phyloP scores from a whole-genome alignment of 53 echinoderm and acorn worm species.

The Holothuria leucospilota region DNA sequence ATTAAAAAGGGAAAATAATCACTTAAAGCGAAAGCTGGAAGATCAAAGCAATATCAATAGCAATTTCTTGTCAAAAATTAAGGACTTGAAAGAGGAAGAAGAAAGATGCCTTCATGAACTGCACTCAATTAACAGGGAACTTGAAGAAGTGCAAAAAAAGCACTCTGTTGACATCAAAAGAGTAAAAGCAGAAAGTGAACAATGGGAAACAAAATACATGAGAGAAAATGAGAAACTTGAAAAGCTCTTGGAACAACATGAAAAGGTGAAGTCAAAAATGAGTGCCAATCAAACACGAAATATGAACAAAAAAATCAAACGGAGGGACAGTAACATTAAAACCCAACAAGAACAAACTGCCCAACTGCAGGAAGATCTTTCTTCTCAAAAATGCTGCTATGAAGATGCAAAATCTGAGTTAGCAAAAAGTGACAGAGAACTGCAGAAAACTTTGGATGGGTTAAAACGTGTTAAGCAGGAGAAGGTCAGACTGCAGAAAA shows the following conservation, averaged over 20 bases:
- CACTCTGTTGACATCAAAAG: constrained; percentile 3
- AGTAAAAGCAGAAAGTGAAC: not conserved
- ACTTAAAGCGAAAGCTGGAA: not conserved
- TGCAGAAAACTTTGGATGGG: not conserved
- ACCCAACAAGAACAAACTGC: not conserved
- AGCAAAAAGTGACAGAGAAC: not conserved
- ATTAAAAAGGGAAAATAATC: not conserved
- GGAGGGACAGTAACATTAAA: not conserved
- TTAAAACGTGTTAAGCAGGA: not conserved
- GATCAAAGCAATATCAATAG: not conserved
- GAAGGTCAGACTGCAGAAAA: constrained; percentile 29
- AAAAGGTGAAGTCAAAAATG: not conserved
- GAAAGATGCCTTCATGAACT: not conserved
- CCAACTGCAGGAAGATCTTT: constrained; percentile 5
- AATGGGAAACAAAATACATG: too few relatives aligned
- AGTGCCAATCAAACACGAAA: not conserved
- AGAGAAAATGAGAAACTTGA: constrained; percentile 31
- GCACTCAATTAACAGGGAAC: not conserved
- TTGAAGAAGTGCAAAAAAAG: not conserved
- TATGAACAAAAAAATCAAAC: constrained; percentile 21
- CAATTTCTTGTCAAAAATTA: not conserved
- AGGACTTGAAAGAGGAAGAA: not conserved
- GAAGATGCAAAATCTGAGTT: not conserved
- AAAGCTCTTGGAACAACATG: not conserved
- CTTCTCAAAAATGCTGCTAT: not conserved